Base-by-base conservation (phyloP, 2,113 vertebrate genomes). In the Ceuthmochares aereus region DNA sequence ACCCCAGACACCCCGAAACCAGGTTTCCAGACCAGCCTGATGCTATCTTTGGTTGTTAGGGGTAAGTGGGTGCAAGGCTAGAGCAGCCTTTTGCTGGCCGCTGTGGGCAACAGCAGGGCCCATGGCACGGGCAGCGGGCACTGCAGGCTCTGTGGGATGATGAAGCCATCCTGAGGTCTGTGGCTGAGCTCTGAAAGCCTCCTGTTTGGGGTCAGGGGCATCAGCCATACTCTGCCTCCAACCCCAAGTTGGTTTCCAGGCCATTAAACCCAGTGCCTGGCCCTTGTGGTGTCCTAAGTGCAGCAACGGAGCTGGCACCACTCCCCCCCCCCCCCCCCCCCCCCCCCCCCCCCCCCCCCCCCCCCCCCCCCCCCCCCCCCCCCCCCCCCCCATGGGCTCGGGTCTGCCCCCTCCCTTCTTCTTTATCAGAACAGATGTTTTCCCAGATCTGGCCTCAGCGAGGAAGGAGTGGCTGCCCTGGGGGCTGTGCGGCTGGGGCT, bases 401-500 rank as follows among this genome's bases (percentile, higher is more conserved):
- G 62, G 78, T 63, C 73, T 90, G 79, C n/a, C 59, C 47, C 51
- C 73, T 90, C 69, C 91, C 60, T 22, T 87, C 76, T 90, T 85
- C 94, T 89, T 95, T 93, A 94, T 95, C 90, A 69, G 94, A 95
- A 51, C 94, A 96, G 95, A 95, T 95, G 95, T 95, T 97, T 95
- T 92, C 90, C 70, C 80, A 91, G 94, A 84, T 93, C 83, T 67
- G 78, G 70, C 68, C 68, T 49, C 29, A 51, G 27, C 1, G 12
- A 43, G 64, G 74, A 92, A 93, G 89, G 91, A 95, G 87, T 43
- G 87, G 86, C 87, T 91, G 91, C 76, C 88, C 90, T 1, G 4
- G 23, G 84, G 75, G 47, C 90, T 51, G 80, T 55, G 49, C 2
- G 22, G 89, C 74, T 70, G 73, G 43, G 64, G 73, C 82, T 93